These are phyloP conservation scores for Diplodus sargus DNA, from an alignment of 2,797 vertebrate genomes.

Conservation along the genomic window DNA sequence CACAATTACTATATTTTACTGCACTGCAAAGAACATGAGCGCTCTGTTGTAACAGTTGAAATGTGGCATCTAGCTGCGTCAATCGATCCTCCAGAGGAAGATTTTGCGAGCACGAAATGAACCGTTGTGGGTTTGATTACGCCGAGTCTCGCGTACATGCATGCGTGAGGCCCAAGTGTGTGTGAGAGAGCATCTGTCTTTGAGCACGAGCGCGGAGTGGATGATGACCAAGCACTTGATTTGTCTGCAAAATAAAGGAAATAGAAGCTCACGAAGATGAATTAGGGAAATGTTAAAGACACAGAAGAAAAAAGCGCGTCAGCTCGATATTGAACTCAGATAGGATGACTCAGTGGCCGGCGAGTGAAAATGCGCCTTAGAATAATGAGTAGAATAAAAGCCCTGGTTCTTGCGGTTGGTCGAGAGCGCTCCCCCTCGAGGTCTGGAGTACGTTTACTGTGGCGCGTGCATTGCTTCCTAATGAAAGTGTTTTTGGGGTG, in stretches of 20 bases:
- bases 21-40: constrained; percentile 37
- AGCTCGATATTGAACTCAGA: not conserved
- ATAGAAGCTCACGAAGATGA: constrained; percentile 15
- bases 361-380: too few species aligned
- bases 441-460: too few species aligned
- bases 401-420: too few species aligned
- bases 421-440: too few species aligned
- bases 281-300: constrained; percentile 11
- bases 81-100: constrained; percentile 51
- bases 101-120: constrained; percentile 63
- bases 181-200: constrained; percentile 12
- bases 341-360: not conserved
- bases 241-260: constrained; percentile 21
- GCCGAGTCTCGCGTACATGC: constrained; percentile 2
- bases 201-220: constrained; percentile 32
- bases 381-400: too few species aligned
- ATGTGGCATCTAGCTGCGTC: constrained; percentile 56
- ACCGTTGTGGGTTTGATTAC: constrained; percentile 70
- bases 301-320: constrained; percentile 4
- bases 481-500: too few species aligned
- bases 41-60: constrained; percentile 50
- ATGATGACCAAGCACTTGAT: constrained; percentile 28
- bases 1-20: constrained; percentile 36
- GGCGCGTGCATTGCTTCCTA: too few species aligned
- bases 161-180: not conserved